These are phyloP conservation scores for Neodiprion fabricii DNA, from an alignment of 1,140 invertebrate species.

Conservation along the genomic window DNA sequence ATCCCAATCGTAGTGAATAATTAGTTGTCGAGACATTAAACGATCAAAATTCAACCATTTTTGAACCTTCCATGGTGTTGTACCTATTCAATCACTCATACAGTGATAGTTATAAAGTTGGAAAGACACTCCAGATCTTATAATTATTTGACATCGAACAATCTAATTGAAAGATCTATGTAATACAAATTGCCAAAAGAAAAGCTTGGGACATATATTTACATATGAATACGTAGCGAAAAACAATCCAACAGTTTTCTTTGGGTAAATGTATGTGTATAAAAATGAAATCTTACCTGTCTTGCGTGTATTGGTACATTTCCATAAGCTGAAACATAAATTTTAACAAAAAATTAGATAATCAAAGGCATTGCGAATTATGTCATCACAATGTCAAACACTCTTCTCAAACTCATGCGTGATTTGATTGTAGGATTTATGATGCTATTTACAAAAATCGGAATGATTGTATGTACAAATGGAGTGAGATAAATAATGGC, in stretches of 20 bases:
- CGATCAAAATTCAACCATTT: too few species aligned
- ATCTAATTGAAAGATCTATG: too few species aligned
- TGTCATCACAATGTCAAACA: background rate
- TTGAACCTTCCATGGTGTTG: too few species aligned
- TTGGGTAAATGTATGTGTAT: constrained; percentile 2
- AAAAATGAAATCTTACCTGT: constrained; percentile 42
- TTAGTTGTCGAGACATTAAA: too few species aligned
- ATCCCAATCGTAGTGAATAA: too few species aligned
- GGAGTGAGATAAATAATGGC: too few species aligned
- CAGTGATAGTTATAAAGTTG: too few species aligned
- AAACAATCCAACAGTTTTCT: background rate
- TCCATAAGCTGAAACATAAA: constrained; percentile 55
- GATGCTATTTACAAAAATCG: constrained; percentile 2
- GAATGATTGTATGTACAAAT: background rate
- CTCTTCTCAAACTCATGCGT: background rate
- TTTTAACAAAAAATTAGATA: too few species aligned
- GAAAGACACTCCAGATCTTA: too few species aligned
- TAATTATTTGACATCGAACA: too few species aligned
- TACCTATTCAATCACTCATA: too few species aligned
- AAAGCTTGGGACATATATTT: background rate
- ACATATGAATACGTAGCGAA: constrained; percentile 12
- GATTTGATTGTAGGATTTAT: background rate
- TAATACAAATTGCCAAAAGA: background rate
- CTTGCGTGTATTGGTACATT: constrained; percentile 49
- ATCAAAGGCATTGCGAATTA: too few species aligned